A percentile compares a stretch with the other conserved stretches of the same genome.
Evolutionary conservation across 1,140 invertebrate species (phyloP).

Genomic region (Nomia melanderi): DNA sequence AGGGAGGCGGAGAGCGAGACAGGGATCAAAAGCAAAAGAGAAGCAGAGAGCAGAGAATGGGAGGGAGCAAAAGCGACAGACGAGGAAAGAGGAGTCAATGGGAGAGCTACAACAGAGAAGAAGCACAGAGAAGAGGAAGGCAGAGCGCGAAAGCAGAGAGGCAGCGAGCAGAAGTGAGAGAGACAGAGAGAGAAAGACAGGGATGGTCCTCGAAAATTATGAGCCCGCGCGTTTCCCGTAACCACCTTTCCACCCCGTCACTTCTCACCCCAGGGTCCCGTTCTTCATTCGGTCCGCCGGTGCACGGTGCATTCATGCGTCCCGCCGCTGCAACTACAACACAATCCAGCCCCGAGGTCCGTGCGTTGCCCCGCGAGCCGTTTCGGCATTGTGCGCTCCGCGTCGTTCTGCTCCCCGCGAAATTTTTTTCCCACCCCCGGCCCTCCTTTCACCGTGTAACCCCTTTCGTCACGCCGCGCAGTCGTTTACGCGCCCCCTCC

Average conservation of each 20-base stretch:
- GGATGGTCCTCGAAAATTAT: slow-evolving; percentile 41
- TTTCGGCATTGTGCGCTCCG: neutral
- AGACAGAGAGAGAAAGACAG: slow-evolving; percentile 8
- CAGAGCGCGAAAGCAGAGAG: no score
- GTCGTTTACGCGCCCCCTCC: neutral
- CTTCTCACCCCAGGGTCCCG: slow-evolving; percentile 27
- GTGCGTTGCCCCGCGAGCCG: neutral
- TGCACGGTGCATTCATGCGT: slow-evolving; percentile 33
- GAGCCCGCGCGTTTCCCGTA: slow-evolving; percentile 42
- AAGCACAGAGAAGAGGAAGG: no score
- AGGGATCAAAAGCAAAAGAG: no score
- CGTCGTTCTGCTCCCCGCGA: neutral
- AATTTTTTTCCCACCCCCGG: neutral
- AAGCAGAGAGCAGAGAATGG: neutral
- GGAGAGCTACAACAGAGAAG: no score
- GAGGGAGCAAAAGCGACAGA: no score
- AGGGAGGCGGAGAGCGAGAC: neutral
- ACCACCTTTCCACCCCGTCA: slow-evolving; percentile 42
- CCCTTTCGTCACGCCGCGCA: slow-evolving; percentile 1
- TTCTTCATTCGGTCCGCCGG: slow-evolving; percentile 30
- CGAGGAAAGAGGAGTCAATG: no score
- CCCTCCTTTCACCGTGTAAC: neutral
- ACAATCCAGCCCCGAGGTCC: neutral
- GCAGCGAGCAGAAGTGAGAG: neutral
- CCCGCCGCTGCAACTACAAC: slow-evolving; percentile 19